Evolutionary conservation across 2,888 invertebrate genomes (phyloP), one percentile per base, ranked within the genome.

Genomic region (Dusona sp.): DNA sequence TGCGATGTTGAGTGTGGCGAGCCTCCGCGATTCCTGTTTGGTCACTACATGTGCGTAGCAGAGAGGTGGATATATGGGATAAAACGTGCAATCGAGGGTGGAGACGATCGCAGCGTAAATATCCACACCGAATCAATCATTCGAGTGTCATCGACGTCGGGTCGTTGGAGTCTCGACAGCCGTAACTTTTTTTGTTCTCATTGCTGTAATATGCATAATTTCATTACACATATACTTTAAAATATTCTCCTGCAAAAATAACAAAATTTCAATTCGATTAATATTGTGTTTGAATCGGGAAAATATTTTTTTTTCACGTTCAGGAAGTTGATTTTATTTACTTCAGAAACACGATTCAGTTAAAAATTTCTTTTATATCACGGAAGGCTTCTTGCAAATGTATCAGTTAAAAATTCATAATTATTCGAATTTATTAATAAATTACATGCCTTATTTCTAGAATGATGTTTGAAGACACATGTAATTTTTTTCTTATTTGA

Each of bases 101-200:
- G 83, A 81, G 77, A 81, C 54, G 78, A 73, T 16, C 57, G 61
- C 65, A 68, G 3, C 67, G 70, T 74, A 64, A 33, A 61, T 68
- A 79, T 83, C 80, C 67, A 68, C 78, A 78, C 81, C 64, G 77
- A 74, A 84, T 86, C 83, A 61, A 84, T 86, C 78, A 81, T 70
- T 74, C 81, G 73, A 42, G 64, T 22, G 38, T 25, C 29, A 74
- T 65, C 74, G 67, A 42, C 38, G 54, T 33, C 33, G 22, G 67
- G 65, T 74, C 74, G 6, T 73, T 45, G 25, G 25, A 51, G 48
- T 79, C 65, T 67, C 29, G 77, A 67, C 74, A 70, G 68, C 57
- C 45, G 57, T 42, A 33, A 51, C 9, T 33, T n/a, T 65, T 65
- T 45, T 33, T 22, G 33, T 67, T 67, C 1, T 36, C 25, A 36